A percentile compares a stretch with the other conserved stretches of the same genome.
These are phyloP conservation scores for Champsocephalus gunnari DNA, from an alignment of 2,797 vertebrate species.

Conservation along the genomic window DNA sequence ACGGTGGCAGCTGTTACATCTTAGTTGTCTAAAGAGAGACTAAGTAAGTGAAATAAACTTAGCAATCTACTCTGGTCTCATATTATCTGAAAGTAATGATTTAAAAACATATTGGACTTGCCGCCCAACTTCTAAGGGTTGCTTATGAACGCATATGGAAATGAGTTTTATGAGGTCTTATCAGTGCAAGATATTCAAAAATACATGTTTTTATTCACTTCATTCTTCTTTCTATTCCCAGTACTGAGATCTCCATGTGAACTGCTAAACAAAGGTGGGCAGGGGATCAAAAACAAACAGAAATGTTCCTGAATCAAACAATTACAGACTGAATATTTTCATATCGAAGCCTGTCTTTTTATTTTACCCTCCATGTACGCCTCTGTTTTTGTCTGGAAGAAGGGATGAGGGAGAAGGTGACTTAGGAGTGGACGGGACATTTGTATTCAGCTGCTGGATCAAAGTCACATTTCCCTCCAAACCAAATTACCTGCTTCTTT, in stretches of 20 bases:
- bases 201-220: constrained; percentile 3
- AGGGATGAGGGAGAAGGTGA: constrained; percentile 27
- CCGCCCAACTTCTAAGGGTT: background rate
- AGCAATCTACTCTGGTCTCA: constrained; percentile 1
- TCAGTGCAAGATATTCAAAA: background rate
- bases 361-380: constrained; percentile 19
- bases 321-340: constrained; percentile 39
- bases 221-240: background rate
- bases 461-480: constrained; percentile 75
- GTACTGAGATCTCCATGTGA: constrained; percentile 36
- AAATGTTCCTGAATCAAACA: constrained; percentile 50
- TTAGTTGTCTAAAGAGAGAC: background rate
- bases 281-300: constrained; percentile 45
- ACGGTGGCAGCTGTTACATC: background rate
- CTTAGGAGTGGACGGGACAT: constrained; percentile 62
- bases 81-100: background rate
- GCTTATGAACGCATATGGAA: background rate
- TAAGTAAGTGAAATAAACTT: background rate
- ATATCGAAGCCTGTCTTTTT: constrained; percentile 25
- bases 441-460: constrained; percentile 78
- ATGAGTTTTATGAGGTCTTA: constrained; percentile 10
- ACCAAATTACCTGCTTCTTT: constrained; percentile 68
- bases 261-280: constrained; percentile 27
- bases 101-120: background rate
- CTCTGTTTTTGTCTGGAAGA: constrained; percentile 40